Base-by-base conservation (phyloP, 2,888 invertebrate species). In the Dasypogon diadema region DNA sequence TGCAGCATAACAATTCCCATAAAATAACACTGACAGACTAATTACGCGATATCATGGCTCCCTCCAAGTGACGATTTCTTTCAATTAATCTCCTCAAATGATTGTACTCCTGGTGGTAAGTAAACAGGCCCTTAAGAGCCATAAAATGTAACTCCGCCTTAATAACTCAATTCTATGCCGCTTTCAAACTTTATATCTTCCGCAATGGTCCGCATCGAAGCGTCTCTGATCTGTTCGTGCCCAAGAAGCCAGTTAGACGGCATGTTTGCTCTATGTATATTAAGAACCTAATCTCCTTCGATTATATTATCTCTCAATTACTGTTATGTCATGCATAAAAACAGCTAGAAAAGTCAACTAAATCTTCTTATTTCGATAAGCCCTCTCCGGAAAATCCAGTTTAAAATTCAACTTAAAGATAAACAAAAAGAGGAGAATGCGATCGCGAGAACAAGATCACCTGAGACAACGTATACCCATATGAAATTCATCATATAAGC, bases 281-380 rank as follows among this genome's bases (percentile, higher is more conserved):
- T 60, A 21, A 34, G 65, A 48, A 46, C 24, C 65, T 65, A 46
- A 65, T 65, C 65, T 65, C 65, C 65, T 65, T 26, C 24, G 48
- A 65, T 65, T 65, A 65, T 65, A 65, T 65, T 65, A 65, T 65
- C 65, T 42, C 46, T 65, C 65, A 65, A 65, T 65, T 65, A 65
- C 65, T 65, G 65, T 65, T 65, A 65, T 65, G 65, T 65, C 65
- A 65, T 65, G 65, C 65, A 65, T 65, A 65, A 65, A 65, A 65
- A 65, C 65, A 65, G 65, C 65, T 65, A 65, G 65, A 65, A 65
- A 65, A 65, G 48, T 48, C 65, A 65, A 65, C 65, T 65, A 65
- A 65, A 65, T 65, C 65, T 65, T 65, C 65, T 65, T 65, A 65
- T 65, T 65, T 65, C 65, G 65, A 65, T 65, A 65, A 46, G 42